Evolutionary conservation across 2,888 invertebrate genomes (phyloP).

Genomic region (Oegoconia quadripuncta): DNA sequence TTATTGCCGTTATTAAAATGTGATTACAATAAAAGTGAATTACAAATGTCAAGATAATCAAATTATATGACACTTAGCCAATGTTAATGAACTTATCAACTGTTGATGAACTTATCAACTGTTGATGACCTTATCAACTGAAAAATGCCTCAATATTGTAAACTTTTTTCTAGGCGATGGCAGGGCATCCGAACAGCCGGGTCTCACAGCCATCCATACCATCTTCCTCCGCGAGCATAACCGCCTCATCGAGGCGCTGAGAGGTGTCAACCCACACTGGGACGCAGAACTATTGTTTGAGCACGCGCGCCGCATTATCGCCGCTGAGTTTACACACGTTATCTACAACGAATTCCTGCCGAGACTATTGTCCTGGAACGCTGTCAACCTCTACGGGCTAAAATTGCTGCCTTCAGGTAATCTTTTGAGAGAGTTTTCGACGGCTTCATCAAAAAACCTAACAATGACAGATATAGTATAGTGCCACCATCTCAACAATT

Average conservation of each 20-base stretch:
- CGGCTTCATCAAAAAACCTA: no score
- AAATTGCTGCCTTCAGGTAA: conserved; percentile 86
- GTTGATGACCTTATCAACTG: no score
- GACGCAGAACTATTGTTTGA: conserved; percentile 91
- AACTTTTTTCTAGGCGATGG: conserved; percentile 83
- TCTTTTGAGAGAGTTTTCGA: no score
- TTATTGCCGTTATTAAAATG: no score
- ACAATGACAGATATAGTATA: no score
- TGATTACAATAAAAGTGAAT: no score
- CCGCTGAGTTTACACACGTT: conserved; percentile 89
- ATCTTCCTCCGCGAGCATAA: conserved; percentile 95
- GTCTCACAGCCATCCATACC: conserved; percentile 92
- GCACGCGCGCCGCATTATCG: conserved; percentile 86
- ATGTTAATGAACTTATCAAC: no score
- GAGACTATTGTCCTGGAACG: conserved; percentile 92
- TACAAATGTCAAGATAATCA: no score
- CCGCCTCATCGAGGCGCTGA: conserved; percentile 87
- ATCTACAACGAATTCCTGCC: conserved; percentile 95
- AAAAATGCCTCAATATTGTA: no score
- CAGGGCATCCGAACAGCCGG: conserved; percentile 95
- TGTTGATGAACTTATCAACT: no score
- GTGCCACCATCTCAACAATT: no score
- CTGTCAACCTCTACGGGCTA: conserved; percentile 91
- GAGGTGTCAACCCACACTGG: conserved; percentile 93
- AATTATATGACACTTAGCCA: no score